Base-by-base conservation (phyloP, 2,888 invertebrate genomes). In the Orchesellides sinensis region DNA sequence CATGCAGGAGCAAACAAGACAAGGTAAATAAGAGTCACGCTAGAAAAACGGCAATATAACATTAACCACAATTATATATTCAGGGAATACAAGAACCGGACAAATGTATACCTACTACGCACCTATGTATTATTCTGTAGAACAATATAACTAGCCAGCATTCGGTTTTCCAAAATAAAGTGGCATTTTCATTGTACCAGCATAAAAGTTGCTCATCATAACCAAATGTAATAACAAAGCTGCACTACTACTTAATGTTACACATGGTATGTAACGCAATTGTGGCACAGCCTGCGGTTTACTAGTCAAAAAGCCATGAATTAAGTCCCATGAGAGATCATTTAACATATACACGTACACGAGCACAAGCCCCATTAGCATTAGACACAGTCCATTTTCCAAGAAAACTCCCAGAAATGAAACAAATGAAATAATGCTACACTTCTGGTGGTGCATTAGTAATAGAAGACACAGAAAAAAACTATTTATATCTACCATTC, bases 331-430 rank as follows among this genome's bases (percentile, higher is more conserved):
- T 59, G 78, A 78, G 86, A 84, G 83, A 81, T 85, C 86, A 86
- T 86, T 86, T 86, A 85, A 83, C 81, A 83, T 85, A 72, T 81
- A 84, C 84, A 84, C 74, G 69, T 77, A 72, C 77, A 80, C 77
- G 83, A 83, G 49, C 83, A 85, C 77, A 83, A 77, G 29, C 77
- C 69, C 82, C 84, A 84, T 84, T 86, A 84, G 84, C 84, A 86
- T 86, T 86, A 86, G 86, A 85, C 83, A 85, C 84, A 85, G 84
- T 84, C 86, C 82, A 85, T 85, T 84, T 83, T 85, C 84, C 84
- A 75, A 82, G 83, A 85, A 86, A 86, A 84, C 83, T 83, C 72
- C 69, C 65, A 70, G 75, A 84, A 85, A 86, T 78, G 82, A 86
- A 84, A 85, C 80, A 84, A 86, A 86, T 85, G 83, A 86, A 86